phyloP scores from a whole-genome alignment of 2,797 vertebrate species.

The Megaceryle alcyon region DNA sequence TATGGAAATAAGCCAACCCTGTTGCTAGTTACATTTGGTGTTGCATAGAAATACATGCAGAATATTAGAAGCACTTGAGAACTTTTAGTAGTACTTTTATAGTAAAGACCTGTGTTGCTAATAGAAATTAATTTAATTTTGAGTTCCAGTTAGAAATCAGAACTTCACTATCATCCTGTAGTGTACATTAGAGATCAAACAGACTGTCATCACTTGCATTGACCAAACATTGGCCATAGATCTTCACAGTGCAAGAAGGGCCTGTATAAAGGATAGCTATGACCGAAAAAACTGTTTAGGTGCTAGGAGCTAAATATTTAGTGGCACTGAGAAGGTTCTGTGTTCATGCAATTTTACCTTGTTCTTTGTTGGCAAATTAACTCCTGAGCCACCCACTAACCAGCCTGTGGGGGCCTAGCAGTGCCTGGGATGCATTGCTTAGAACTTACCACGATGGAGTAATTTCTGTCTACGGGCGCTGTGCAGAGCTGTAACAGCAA shows the following conservation, averaged over 20 bases:
- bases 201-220: not conserved
- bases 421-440: not conserved
- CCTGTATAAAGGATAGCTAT: not conserved
- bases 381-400: not conserved
- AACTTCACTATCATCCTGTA: not conserved
- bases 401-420: not conserved
- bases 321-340: not conserved
- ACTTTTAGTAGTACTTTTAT: not conserved
- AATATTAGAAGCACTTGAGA: not conserved
- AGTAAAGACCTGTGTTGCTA: not conserved
- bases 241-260: not conserved
- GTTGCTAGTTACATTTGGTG: not conserved
- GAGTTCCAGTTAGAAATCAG: not conserved
- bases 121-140: not conserved
- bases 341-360: not conserved
- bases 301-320: not conserved
- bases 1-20: not conserved
- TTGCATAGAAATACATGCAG: not conserved
- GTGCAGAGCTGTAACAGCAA: not conserved
- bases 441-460: not conserved
- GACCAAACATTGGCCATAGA: fast-evolving
- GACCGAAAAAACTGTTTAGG: not conserved
- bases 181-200: not conserved
- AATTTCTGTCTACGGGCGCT: not conserved
- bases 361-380: not conserved